Percentiles rank a stretch among this genome's conserved stretches.
phyloP scores from a whole-genome alignment of 2,888 invertebrate genomes.

The Formica aserva region DNA sequence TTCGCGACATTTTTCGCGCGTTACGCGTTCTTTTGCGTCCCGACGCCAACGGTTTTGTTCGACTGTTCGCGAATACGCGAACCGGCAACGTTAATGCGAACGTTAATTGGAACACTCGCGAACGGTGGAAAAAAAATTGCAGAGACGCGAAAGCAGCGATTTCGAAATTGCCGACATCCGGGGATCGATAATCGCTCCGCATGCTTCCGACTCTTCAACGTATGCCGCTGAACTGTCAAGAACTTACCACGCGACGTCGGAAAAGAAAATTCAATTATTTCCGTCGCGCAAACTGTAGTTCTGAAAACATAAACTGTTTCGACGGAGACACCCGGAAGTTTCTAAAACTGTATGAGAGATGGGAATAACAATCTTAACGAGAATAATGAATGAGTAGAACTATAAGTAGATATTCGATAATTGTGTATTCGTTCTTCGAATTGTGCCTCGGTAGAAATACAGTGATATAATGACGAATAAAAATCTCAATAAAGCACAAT shows the following conservation, averaged over 20 bases:
- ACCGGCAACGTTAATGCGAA: slow-evolving; percentile 34
- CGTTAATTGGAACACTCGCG: slow-evolving; percentile 40
- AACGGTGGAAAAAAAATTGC: not conserved
- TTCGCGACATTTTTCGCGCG: slow-evolving; percentile 39
- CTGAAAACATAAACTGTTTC: not conserved
- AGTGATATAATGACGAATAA: not conserved
- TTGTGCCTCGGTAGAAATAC: not conserved
- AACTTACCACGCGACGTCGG: not conserved
- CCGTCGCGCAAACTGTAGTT: not conserved
- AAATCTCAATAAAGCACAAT: not conserved
- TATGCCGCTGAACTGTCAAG: slow-evolving; percentile 15
- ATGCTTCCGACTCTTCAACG: not conserved
- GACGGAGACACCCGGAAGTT: not conserved
- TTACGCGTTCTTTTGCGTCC: slow-evolving; percentile 13
- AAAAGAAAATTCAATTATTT: slow-evolving; percentile 35
- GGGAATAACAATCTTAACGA: not conserved
- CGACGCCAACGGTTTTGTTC: not conserved
- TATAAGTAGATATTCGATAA: slow-evolving; percentile 16
- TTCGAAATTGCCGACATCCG: slow-evolving; percentile 35
- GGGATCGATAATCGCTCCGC: slow-evolving; percentile 24
- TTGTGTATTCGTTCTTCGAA: not conserved
- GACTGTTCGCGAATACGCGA: not conserved
- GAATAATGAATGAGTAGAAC: not conserved
- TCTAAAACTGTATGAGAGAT: not conserved
- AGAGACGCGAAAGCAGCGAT: slow-evolving; percentile 1